These are phyloP conservation scores for Drosophila suzukii DNA, from an alignment of 1,140 invertebrate species.

Conservation along the genomic window DNA sequence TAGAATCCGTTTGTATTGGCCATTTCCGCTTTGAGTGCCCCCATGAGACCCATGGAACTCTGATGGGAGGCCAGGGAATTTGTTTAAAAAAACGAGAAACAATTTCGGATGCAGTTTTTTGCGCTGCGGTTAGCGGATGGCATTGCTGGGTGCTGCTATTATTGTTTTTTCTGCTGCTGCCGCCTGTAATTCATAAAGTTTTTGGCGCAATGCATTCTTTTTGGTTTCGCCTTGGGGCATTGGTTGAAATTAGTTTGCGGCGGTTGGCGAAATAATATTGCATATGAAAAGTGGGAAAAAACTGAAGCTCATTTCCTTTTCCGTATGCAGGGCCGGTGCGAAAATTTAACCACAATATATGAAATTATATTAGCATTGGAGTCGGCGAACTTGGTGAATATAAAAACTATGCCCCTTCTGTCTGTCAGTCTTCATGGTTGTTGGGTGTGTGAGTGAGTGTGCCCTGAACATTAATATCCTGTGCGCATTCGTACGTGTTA, in stretches of 20 bases:
- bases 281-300: conserved; percentile 18
- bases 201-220: conserved; percentile 57
- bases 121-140: conserved; percentile 51
- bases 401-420: conserved; percentile 55
- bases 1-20: conserved; percentile 45
- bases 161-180: conserved; percentile 44
- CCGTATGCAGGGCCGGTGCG: conserved; percentile 37
- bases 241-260: conserved; percentile 68
- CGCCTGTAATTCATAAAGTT: conserved; percentile 75
- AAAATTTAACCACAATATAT: conserved; percentile 79
- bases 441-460: conserved; percentile 12
- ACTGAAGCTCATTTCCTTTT: conserved; percentile 62
- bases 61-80: conserved; percentile 28
- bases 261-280: conserved; percentile 50
- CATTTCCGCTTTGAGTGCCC: conserved; percentile 29
- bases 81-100: conserved; percentile 47
- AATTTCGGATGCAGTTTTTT: conserved; percentile 65
- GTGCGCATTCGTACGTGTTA: conserved; percentile 83
- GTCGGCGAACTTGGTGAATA: conserved; percentile 47
- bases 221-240: conserved; percentile 22
- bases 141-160: conserved; percentile 47
- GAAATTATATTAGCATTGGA: conserved; percentile 78
- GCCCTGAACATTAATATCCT: conserved; percentile 75
- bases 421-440: conserved; percentile 1
- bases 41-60: conserved; percentile 3